Conservation (phyloP, 1,140 invertebrate species). For the Nephotettix cincticeps region DNA sequence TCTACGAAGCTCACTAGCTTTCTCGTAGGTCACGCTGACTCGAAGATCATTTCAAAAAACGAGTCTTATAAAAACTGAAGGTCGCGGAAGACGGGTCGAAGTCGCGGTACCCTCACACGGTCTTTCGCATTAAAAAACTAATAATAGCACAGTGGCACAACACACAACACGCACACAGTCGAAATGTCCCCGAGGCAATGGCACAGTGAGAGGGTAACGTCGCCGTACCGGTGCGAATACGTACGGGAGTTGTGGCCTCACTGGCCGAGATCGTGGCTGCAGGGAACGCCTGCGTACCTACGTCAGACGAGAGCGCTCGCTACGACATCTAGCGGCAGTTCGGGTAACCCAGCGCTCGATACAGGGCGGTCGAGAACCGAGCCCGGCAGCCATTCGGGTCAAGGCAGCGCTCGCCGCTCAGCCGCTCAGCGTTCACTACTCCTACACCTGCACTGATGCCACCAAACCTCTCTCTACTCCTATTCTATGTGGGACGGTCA, state of each 20-base stretch:
- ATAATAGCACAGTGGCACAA: background rate
- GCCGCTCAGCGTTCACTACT: no score
- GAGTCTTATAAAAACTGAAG: constrained; percentile 9
- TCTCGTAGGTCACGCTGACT: constrained; percentile 2
- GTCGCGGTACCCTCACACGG: background rate
- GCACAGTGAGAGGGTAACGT: background rate
- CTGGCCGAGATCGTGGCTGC: background rate
- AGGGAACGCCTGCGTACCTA: constrained; percentile 3
- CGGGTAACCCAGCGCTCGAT: background rate
- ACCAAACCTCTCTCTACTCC: no score
- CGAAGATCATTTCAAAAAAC: background rate
- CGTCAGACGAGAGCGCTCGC: background rate
- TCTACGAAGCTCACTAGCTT: constrained; percentile 4
- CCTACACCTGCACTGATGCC: no score
- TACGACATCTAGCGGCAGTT: background rate
- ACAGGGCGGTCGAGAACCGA: no score
- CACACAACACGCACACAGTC: background rate
- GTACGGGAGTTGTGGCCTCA: background rate
- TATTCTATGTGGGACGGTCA: no score
- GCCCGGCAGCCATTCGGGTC: background rate
- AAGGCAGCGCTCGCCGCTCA: background rate
- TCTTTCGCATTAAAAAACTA: background rate
- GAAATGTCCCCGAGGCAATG: background rate
- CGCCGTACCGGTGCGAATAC: background rate
- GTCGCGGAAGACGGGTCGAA: constrained; percentile 7